A percentile compares a stretch with the other conserved stretches of the same genome.
Conservation (phyloP, 2,113 vertebrate species). For the Ictidomys tridecemlineatus region DNA sequence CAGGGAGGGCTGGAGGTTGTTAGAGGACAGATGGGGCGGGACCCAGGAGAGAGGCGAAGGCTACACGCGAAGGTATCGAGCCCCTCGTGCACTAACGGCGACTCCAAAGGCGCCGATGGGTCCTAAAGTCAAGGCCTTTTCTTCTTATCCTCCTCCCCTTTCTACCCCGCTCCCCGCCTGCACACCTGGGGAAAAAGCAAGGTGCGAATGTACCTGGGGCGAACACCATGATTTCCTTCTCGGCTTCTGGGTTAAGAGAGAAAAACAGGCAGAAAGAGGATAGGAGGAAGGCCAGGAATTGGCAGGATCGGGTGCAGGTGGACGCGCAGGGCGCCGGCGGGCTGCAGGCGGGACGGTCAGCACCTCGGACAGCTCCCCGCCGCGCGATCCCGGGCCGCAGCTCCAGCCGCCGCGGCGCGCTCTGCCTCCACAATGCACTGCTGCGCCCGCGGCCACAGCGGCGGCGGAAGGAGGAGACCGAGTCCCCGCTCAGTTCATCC, state of each 20-base stretch:
- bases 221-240: conserved; percentile 88
- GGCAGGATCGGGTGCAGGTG: neutral
- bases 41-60: neutral
- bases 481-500: conserved; percentile 60
- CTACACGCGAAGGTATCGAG: neutral
- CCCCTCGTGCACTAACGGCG: neutral
- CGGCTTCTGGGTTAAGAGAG: conserved; percentile 25
- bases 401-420: conserved; percentile 70
- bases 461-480: conserved; percentile 66
- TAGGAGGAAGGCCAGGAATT: neutral
- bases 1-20: neutral
- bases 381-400: conserved; percentile 28
- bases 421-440: conserved; percentile 84
- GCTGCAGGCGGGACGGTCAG: conserved; percentile 62
- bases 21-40: neutral
- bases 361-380: conserved; percentile 81
- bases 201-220: conserved; percentile 87
- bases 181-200: conserved; percentile 6
- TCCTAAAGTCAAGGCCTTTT: conserved; percentile 5
- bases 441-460: conserved; percentile 67
- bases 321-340: neutral
- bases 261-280: neutral
- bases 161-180: conserved; percentile 15
- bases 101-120: neutral
- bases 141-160: neutral